Base-by-base conservation (phyloP, 2,888 invertebrate species). In the Lottia scabra region DNA sequence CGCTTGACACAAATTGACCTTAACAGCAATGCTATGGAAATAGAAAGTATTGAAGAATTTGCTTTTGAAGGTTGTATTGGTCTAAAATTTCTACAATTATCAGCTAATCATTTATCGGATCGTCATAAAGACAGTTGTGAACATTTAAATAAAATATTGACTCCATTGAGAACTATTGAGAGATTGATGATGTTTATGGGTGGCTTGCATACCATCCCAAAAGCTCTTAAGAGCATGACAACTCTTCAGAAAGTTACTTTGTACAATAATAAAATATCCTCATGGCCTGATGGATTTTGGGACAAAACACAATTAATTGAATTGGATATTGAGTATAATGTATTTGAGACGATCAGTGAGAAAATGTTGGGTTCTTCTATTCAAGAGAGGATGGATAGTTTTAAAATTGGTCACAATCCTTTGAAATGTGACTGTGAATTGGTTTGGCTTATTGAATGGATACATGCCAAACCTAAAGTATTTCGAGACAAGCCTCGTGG, bases 381-480 rank as follows among this genome's bases (percentile, higher is more conserved):
- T 8, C 19, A 63, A 10, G 38, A 65, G 0, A 48, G 45, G n/a
- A 62, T 76, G 10, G 16, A 67, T 45, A 91, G 90, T 68, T 73
- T 93, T 0, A 91, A 90, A 0, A 67, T 94, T 0, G 90, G 91
- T 0, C 90, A 89, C 0, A 94, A 94, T 81, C 91, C 91, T 13
- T 91, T 93, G 27, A 88, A 92, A 0, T 94, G 94, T 80, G 92
- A 92, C 67, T 93, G 93, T 74, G 85, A 91, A 2, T 84, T 91
- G 0, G n/a, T 71, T 12, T 79, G 79, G 79, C 76, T 79, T n/a
- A 46, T 56, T 13, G 65, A 75, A 8, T 80, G 79, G 80, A 43
- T 70, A 3, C 23, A 8, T 8, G 30, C 30, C 2, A 65, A 62
- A 12, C 56, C 62, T 1, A 23, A 63, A 1, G 46, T 26, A 19